Evolutionary conservation across 2,888 invertebrate genomes (phyloP), one percentile per base, ranked within the genome.

Genomic region (Petrolisthes manimaculis): DNA sequence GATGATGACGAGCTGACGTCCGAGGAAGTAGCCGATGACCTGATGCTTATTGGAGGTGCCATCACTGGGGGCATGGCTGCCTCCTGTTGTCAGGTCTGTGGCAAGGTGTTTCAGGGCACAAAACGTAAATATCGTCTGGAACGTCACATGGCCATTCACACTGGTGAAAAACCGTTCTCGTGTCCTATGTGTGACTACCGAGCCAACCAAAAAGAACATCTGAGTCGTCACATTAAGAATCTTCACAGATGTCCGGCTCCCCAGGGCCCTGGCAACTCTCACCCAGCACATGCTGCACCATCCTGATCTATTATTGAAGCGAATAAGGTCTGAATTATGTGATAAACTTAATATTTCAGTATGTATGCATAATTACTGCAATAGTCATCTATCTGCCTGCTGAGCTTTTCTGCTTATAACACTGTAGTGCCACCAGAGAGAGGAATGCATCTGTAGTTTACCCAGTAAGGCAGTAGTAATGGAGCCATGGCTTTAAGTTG

Each of bases 41-140:
- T n/a, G 71, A 71, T 71, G 71, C 18, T n/a, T 12, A 12, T 71
- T n/a, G 24, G 71, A 12, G n/a, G 78, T 55, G 55, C 67, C 83
- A 55, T 61, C 78, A 21, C 69, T 71, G 83, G 78, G 78, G 83
- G 69, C 75, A 71, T 67, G 51, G 56, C 84, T 24, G 81, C 88
- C n/a, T 82, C 81, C 82, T 88, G 80, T 56, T 89, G 89, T 71
- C 87, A 82, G 24, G 87, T 89, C 78, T 89, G 89, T 81, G 85
- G 84, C 77, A 89, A 89, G 67, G 87, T 85, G 55, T 89, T 89
- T 81, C 82, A 87, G 81, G 89, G 89, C 77, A 87, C 84, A 37
- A 89, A 89, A 67, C 87, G 89, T 24, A 89, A 89, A 81, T 89
- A 89, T 71, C 86, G 89, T 67, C 77, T 90, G 74, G 90, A 90